Conservation (phyloP, 2,797 vertebrate species). For the Scolopax bukidnonensis region DNA sequence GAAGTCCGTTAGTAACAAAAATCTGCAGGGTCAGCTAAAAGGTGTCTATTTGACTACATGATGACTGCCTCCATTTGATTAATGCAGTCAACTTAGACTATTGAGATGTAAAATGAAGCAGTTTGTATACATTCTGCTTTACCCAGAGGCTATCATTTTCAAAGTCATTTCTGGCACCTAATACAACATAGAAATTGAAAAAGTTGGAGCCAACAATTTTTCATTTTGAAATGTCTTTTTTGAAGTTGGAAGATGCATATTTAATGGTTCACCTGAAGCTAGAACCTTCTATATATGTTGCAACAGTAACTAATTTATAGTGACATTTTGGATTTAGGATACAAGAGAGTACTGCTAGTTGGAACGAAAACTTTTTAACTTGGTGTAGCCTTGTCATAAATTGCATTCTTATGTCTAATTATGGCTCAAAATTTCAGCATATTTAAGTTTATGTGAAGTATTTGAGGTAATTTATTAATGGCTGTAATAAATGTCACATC, state of each 20-base stretch:
- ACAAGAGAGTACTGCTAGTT: neutral
- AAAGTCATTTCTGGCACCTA: conserved; percentile 42
- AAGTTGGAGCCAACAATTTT: conserved; percentile 52
- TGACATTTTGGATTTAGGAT: conserved; percentile 37
- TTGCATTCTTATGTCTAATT: neutral
- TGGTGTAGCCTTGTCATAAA: neutral
- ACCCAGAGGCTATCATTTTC: conserved; percentile 56
- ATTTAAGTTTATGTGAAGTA: neutral
- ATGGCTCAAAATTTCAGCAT: neutral
- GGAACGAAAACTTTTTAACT: neutral
- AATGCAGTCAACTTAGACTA: conserved; percentile 29
- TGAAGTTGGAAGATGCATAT: conserved; percentile 46
- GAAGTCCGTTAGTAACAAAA: neutral
- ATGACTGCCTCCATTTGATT: conserved; percentile 36
- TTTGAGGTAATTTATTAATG: conserved; percentile 3
- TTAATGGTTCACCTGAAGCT: conserved; percentile 49
- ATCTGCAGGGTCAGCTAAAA: neutral
- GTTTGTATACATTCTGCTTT: conserved; percentile 55
- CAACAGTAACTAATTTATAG: conserved; percentile 55
- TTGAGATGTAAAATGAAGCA: conserved; percentile 61
- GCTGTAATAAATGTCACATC: neutral
- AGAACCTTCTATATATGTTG: conserved; percentile 40
- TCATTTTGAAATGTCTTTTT: conserved; percentile 56
- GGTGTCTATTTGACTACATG: neutral
- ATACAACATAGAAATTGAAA: conserved; percentile 39